Evolutionary conservation across 1,140 invertebrate genomes (phyloP), one percentile per base, ranked within the genome.

Genomic region (Lithobius niger): DNA sequence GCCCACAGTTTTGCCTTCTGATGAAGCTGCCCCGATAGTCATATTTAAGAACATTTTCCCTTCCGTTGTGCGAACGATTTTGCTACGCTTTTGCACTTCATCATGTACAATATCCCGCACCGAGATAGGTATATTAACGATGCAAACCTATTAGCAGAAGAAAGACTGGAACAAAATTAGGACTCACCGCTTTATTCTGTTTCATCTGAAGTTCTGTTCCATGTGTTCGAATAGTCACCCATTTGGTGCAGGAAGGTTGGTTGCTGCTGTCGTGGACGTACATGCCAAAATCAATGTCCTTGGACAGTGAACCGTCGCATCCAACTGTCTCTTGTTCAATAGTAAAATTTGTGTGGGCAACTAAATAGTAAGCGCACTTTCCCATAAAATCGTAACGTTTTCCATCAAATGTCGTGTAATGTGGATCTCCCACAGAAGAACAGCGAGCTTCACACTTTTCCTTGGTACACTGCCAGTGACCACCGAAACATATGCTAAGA

Each of bases 361-460:
- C 70, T 42, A 94, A 66, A 63, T 85, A 83, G 65, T 93, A 93
- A 0, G 81, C 80, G 69, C 90, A 94, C 57, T 83, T 81, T 10
- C 88, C 88, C 84, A 90, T 89, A 66, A 91, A 93, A 67, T 91
- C 82, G 66, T 79, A 93, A 6, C 77, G 76, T 54, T 78, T 79
- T 0, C 88, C 88, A 69, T 93, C 90, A 65, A 93, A 94, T 0
- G 88, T 94, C 22, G 78, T 78, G 68, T 91, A 94, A 71, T 94
- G 90, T 2, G 89, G 88, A 73, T 92, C 88, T 0, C 89, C 89
- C 19, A 88, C 75, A 0, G 84, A 82, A 0, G 82, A 77, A 67
- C 90, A 90, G 21, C 84, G 76, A 0, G 82, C 78, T 0, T 79
- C 78, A 66, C 87, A 90, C 40, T 77, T 75, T 6, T 77, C 68